Evolutionary conservation across 2,888 invertebrate genomes (phyloP).

Genomic region (Incurvaria masculella): DNA sequence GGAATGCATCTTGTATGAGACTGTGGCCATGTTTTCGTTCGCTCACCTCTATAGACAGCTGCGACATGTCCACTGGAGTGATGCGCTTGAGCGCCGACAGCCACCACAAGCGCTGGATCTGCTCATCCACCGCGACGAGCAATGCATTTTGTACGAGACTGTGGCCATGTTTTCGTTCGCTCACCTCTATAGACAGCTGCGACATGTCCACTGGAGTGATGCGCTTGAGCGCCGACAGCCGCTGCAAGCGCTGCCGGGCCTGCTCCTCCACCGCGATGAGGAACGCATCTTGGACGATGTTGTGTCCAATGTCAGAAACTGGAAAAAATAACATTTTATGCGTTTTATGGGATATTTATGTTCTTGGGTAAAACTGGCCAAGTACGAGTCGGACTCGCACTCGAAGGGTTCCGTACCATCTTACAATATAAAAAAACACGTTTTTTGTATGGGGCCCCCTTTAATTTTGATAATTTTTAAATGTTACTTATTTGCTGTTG

Average conservation of each 20-base stretch:
- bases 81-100: constrained; percentile 75
- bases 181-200: constrained; percentile 82
- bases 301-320: constrained; percentile 83
- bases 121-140: constrained; percentile 74
- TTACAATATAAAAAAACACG: too few relatives aligned
- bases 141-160: background rate
- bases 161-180: constrained; percentile 6
- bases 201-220: constrained; percentile 94
- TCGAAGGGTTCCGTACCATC: too few relatives aligned
- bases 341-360: too few relatives aligned
- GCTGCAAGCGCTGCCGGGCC: constrained; percentile 87
- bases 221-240: constrained; percentile 86
- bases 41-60: background rate
- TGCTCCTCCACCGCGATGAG: constrained; percentile 98
- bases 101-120: constrained; percentile 77
- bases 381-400: too few relatives aligned
- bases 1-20: constrained; percentile 85
- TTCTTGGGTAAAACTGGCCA: too few relatives aligned
- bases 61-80: background rate
- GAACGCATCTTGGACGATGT: constrained; percentile 94
- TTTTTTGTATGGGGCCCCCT: too few relatives aligned
- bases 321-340: constrained; percentile 31
- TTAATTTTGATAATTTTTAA: too few relatives aligned
- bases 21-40: constrained; percentile 43
- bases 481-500: too few relatives aligned